Evolutionary conservation across 1,140 invertebrate species (phyloP).

Genomic region (Euura saliciscinereae): DNA sequence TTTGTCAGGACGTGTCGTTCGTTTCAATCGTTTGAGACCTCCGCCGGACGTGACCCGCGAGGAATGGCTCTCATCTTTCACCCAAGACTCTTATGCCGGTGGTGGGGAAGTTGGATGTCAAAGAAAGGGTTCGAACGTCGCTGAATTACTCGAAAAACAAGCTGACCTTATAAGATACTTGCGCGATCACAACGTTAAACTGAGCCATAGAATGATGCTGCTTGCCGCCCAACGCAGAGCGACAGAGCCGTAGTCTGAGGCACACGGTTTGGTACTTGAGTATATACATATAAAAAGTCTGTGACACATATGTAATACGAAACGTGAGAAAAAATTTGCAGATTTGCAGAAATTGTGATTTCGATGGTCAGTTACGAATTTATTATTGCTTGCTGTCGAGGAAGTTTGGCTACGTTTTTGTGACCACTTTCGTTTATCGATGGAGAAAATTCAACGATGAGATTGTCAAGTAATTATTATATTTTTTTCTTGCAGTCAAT

Average conservation of each 20-base stretch:
- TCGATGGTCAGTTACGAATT: too few species aligned
- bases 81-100: constrained; percentile 56
- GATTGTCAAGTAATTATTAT: too few species aligned
- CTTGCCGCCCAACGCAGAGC: constrained; percentile 42
- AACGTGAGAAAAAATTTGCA: not conserved
- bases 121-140: constrained; percentile 61
- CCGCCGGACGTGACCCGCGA: constrained; percentile 64
- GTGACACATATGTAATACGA: not conserved
- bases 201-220: constrained; percentile 56
- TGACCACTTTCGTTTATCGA: too few species aligned
- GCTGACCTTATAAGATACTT: constrained; percentile 63
- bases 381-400: too few species aligned
- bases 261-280: not conserved
- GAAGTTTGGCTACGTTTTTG: too few species aligned
- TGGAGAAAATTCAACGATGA: too few species aligned
- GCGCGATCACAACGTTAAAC: constrained; percentile 57
- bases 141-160: constrained; percentile 71
- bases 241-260: constrained; percentile 11
- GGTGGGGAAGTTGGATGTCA: constrained; percentile 64
- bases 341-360: too few species aligned
- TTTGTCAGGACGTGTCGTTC: constrained; percentile 60
- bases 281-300: too few species aligned
- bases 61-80: constrained; percentile 62
- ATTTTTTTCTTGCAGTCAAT: too few species aligned
- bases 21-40: constrained; percentile 64